Base-by-base conservation (phyloP, 1,140 invertebrate genomes). In the Sitobion miscanthi region DNA sequence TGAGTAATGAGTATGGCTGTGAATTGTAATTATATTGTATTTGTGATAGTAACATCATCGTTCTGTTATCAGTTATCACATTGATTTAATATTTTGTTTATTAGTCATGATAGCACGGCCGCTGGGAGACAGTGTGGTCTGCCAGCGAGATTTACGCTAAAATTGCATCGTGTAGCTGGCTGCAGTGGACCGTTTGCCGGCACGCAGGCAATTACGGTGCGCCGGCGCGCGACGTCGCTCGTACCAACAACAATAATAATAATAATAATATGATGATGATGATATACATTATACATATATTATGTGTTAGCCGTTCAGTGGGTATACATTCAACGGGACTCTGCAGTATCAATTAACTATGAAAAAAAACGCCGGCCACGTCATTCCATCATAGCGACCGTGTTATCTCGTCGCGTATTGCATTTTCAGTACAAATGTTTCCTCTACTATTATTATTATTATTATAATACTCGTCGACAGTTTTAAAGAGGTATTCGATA, bases 311-410 rank as follows among this genome's bases (percentile, higher is more conserved):
- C 62, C 62, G 62, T 77, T 77, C 62, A 77, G 62, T 77, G 62
- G 62, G 62, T 77, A n/a, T 77, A 17, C 30, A 17, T 77, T 77
- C 14, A n/a, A 4, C 0, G n/a, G 62, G 62, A n/a, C n/a, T n/a
- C 14, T n/a, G 4, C 62, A 17, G 62, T 77, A 77, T 77, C 62
- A 77, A 77, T 77, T 77, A n/a, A 77, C 30, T 77, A 17, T 11
- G 42, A n/a, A 47, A 49, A 82, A 93, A 85, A 57, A 93, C 91
- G 82, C 91, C 91, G 91, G 91, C 91, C 91, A 93, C 91, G 91
- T 93, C 91, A 93, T 85, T 93, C 35, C 47, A n/a, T 77, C 23
- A 38, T 69, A 54, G 23, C 62, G 30, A 38, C 23, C n/a, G 47
- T 38, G 87, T 93, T 93, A 93, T 93, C 91, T 91, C 45, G 87